Evolutionary conservation across 30 jellyfish, hydroid and myxozoan species (phyloP).

Genomic region (Aurelia aurita): DNA sequence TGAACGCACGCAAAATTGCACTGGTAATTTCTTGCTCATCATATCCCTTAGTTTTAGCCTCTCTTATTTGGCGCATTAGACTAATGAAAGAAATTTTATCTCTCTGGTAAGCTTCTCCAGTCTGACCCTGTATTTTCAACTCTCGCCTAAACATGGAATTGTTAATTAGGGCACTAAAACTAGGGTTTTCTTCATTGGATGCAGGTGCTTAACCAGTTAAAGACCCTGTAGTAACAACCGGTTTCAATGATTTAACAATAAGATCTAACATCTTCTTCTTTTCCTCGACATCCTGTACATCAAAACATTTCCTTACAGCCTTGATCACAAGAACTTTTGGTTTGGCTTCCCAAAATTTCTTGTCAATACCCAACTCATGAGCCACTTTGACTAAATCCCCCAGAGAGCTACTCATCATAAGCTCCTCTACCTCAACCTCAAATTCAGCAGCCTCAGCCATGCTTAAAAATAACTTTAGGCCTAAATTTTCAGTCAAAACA

Average conservation of each 20-base stretch:
- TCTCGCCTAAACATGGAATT: constrained; percentile 47
- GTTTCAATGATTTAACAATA: neutral
- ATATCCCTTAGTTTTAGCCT: constrained; percentile 43
- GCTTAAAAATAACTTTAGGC: too few relatives aligned
- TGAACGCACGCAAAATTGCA: constrained; percentile 54
- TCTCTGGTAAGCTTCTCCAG: constrained; percentile 71
- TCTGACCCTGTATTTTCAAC: constrained; percentile 51
- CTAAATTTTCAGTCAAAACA: too few relatives aligned
- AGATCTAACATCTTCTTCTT: constrained; percentile 33
- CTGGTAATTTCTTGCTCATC: constrained; percentile 30
- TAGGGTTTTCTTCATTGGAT: too few relatives aligned
- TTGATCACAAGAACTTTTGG: constrained; percentile 48
- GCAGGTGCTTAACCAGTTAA: too few relatives aligned
- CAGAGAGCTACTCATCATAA: constrained; percentile 44
- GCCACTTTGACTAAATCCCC: constrained; percentile 8
- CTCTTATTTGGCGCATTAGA: constrained; percentile 45
- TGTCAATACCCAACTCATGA: constrained; percentile 15
- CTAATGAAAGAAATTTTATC: constrained; percentile 43
- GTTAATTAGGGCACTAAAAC: constrained; percentile 23
- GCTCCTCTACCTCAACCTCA: constrained; percentile 56
- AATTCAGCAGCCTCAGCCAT: constrained; percentile 47
- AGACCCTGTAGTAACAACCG: neutral
- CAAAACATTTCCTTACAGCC: constrained; percentile 40
- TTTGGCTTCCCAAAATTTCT: constrained; percentile 33
- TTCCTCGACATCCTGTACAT: constrained; percentile 25